Base-by-base conservation (phyloP, 64 coral and sea anemone species). In the Actinia tenebrosa region DNA sequence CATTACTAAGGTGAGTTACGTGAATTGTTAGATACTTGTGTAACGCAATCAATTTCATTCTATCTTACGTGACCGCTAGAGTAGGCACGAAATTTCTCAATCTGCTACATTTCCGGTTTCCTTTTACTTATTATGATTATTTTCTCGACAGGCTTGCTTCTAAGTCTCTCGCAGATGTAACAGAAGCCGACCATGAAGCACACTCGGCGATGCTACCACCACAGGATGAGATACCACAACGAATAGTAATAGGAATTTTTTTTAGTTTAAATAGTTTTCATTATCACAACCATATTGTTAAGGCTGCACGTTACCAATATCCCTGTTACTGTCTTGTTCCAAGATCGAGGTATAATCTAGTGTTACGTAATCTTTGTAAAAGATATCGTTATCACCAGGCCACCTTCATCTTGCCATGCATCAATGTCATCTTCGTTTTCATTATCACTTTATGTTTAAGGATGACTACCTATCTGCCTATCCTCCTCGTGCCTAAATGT, bases 141-240 rank as follows among this genome's bases (percentile, higher is more conserved):
- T 66, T 66, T 66, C 19, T 66, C n/a, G 63, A 44, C 43, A 86
- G 60, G 59, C 59, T 86, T 58, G 26, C 58, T 64, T 59, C 61
- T 9, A 86, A 63, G 20, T 63, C 62, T 66, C 56, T 86, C 7
- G 9, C 15, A 45, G 59, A 64, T 64, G 89, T 56, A 16, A 8
- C 8, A 23, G 53, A 64, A 45, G 84, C 26, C 15, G 4, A 5
- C 5, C 61, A 17, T 17, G 71, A 85, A 72, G 62, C 18, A 61
- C 11, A 22, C 47, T 14, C 44, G 26, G 13, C 18, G 60, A 52
- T 43, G 37, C 59, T 89, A 52, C 90, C 93, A 10, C 89, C 93
- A n/a, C 93, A 91, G 30, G 79, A 64, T 14, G 90, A 92, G 59
- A 44, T 95, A 25, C 2, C 84, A 11, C 26, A 89, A 17, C 88